A percentile compares a stretch with the other conserved stretches of the same genome.
phyloP scores from a whole-genome alignment of 2,797 vertebrate species.

The Ceyx erithaca region DNA sequence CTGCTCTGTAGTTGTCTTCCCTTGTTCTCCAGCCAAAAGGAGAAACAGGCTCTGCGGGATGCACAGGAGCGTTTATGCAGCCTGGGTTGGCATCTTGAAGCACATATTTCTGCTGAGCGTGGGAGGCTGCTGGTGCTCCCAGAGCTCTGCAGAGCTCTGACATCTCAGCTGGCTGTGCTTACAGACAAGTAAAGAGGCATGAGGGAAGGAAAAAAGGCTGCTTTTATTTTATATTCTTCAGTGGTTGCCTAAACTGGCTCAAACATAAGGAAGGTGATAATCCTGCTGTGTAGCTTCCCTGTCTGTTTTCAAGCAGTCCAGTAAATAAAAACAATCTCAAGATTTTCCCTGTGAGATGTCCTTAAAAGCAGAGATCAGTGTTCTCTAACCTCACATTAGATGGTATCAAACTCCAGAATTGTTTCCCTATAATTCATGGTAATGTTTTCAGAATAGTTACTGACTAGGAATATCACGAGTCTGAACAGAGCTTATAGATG shows the following conservation, averaged over 20 bases:
- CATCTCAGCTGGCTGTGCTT: not conserved
- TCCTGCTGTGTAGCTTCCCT: not conserved
- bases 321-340: not conserved
- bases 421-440: not conserved
- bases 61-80: not conserved
- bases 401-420: not conserved
- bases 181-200: not conserved
- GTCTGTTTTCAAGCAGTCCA: not conserved
- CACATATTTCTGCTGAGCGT: not conserved
- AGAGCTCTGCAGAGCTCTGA: not conserved
- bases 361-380: not conserved
- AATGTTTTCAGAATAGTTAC: not conserved
- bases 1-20: not conserved
- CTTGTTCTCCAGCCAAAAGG: not conserved
- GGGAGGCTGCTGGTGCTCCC: not conserved
- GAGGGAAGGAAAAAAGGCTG: not conserved
- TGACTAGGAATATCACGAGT: not conserved
- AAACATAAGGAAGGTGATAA: not conserved
- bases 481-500: not conserved
- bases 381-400: not conserved
- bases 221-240: not conserved
- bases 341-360: not conserved
- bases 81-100: not conserved
- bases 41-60: fast-evolving
- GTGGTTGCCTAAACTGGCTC: not conserved